Evolutionary conservation across 2,888 invertebrate genomes (phyloP), one percentile per base, ranked within the genome.

Genomic region (Phaonia tiefii): DNA sequence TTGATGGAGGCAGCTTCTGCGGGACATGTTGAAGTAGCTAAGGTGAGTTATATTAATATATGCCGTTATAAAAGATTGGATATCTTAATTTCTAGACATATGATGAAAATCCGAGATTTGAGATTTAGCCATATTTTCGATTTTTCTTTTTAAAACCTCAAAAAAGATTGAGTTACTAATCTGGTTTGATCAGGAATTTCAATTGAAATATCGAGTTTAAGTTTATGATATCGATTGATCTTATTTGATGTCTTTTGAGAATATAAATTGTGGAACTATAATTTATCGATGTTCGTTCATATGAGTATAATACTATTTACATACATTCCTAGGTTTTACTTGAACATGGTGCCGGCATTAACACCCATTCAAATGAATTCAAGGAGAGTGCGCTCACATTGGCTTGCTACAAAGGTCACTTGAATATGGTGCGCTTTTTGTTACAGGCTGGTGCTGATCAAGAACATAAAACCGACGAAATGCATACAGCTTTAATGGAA

Each of bases 401-500:
- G 87, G 99, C 98, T 86, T 98, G 97, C 92, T 99, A 97, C 91
- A 98, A 98, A 92, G 98, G 97, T 70, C 98, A 99, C 92, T 93
- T 98, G 86, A 97, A 98, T 91, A 98, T 99, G 98, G 99, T 99
- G 75, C 93, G 98, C 86, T 99, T 98, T 92, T 93, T 99, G 83
- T 92, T 99, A 85, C 97, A 97, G 87, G 98, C 98, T 63, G 99
- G 99, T 82, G 98, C 98, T 17, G 98, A 99, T 91, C 94, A 98
- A 91, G 98, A 99, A 91, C 99, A 99, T 92, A 99, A 99, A 92
- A 99, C 99, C 8, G 99, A 99, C 90, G 99, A 99, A 92, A 98
- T 99, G 98, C 99, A 99, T 91, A 99, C 99, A 26, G 99, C 99
- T 56, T 92, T 99, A 56, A 99, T 99, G 99, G 99, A 99, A 91